Base-by-base conservation (phyloP, 2,888 invertebrate genomes). In the Tachina lurida region DNA sequence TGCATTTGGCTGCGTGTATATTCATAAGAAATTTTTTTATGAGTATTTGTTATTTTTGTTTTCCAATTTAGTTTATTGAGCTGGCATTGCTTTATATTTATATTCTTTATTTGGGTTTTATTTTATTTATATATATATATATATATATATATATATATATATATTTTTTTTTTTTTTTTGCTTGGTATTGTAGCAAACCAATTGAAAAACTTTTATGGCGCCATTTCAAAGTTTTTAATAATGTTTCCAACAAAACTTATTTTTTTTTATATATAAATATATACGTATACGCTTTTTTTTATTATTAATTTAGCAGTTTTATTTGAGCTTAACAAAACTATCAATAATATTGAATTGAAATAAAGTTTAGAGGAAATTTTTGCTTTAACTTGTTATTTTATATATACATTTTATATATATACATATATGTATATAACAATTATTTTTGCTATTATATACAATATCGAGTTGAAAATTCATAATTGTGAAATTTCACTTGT, bases 201-300 rank as follows among this genome's bases (percentile, higher is more conserved):
- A 83, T 83, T 86, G 86, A 86, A 86, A 83, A 83, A 86, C 76
- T 86, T 86, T 86, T 80, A 86, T 86, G 86, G 86, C 86, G 86
- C 86, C 86, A 83, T 86, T 83, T 80, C 76, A 86, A 86, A 86
- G 83, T 86, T 86, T 86, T 83, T 83, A 83, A 83, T 86, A 86
- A 86, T 86, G 86, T 80, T 86, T 86, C 67, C 76, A 67, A 83
- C 73, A 75, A 67, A 83, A 83, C 52, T 70, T 74, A 70, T 74
- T 60, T 77, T 73, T 80, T 82, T 41, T n/a, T 49, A 15, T 15
- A 5, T 49, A 15, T 19, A 45, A 19, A 45, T 56, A 68, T 22
- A 22, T 76, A 31, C 22, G 49, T 31, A 17, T 67, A 17, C 39
- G 17, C 15, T 15, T 1, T 60, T 3, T 78, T 68, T 56, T 41